Evolutionary conservation across 2,797 vertebrate species (phyloP).

Genomic region (Eidolon dupreanum): DNA sequence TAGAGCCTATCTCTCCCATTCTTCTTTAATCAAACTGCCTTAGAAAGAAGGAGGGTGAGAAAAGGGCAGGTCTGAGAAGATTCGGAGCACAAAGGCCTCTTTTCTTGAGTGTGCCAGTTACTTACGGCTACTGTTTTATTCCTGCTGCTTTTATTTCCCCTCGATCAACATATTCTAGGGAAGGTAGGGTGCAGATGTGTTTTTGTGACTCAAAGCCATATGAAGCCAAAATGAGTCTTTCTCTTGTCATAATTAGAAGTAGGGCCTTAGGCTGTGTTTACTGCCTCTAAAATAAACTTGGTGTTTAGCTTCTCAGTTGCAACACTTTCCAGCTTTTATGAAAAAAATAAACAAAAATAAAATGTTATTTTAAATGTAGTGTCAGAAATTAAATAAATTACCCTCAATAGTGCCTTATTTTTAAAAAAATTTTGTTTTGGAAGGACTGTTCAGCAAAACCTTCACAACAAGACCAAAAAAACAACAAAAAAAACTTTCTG

Average conservation of each 20-base stretch:
- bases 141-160: slow-evolving; percentile 6
- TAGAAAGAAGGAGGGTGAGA: neutral
- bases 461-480: neutral
- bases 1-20: neutral
- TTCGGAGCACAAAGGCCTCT: neutral
- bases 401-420: slow-evolving; percentile 46
- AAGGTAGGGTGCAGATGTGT: slow-evolving; percentile 78
- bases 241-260: slow-evolving; percentile 75
- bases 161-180: slow-evolving; percentile 56
- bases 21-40: neutral
- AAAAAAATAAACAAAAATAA: slow-evolving; percentile 80
- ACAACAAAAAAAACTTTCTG: neutral
- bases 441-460: slow-evolving; percentile 3
- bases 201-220: slow-evolving; percentile 75
- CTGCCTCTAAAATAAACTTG: slow-evolving; percentile 74
- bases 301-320: slow-evolving; percentile 77
- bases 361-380: slow-evolving; percentile 73
- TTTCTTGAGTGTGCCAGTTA: neutral
- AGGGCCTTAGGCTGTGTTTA: slow-evolving; percentile 78
- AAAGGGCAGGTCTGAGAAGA: neutral
- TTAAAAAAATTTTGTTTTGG: neutral
- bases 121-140: neutral
- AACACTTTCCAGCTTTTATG: slow-evolving; percentile 78
- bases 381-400: slow-evolving; percentile 77
- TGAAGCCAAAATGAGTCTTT: slow-evolving; percentile 75